phyloP scores from a whole-genome alignment of 1,140 invertebrate species.

The Drosophila azteca region DNA sequence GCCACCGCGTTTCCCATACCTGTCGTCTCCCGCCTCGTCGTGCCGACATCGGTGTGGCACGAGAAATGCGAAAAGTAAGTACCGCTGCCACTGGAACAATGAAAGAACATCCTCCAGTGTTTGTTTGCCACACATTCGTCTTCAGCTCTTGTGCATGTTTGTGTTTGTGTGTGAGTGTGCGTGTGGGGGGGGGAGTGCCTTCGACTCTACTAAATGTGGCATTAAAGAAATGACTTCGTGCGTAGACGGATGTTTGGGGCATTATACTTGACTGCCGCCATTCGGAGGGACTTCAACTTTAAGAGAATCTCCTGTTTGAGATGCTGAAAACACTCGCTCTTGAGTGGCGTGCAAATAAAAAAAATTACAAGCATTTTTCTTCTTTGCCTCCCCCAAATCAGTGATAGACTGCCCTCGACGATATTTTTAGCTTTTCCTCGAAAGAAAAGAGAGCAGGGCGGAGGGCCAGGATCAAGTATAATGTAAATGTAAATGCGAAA shows the following conservation, averaged over 20 bases:
- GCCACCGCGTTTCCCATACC: conserved; percentile 92
- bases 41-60: conserved; percentile 86
- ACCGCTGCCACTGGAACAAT: conserved; percentile 17
- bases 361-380: conserved; percentile 22
- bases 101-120: conserved; percentile 12
- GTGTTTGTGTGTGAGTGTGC: neutral
- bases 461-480: conserved; percentile 4
- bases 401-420: neutral
- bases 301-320: neutral
- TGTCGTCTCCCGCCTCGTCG: conserved; percentile 87
- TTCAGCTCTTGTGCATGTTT: neutral
- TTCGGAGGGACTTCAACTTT: conserved; percentile 7
- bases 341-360: conserved; percentile 37
- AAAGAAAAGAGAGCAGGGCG: neutral
- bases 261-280: conserved; percentile 21
- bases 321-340: conserved; percentile 1
- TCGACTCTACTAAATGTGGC: neutral
- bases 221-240: conserved; percentile 17
- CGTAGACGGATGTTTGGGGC: conserved; percentile 16
- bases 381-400: neutral
- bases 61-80: conserved; percentile 87
- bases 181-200: neutral
- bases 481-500: conserved; percentile 29
- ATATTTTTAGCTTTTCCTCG: conserved; percentile 8
- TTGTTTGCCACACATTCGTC: neutral